Conservation (phyloP, 2,888 invertebrate genomes). For the Pemphredon lugubris region DNA sequence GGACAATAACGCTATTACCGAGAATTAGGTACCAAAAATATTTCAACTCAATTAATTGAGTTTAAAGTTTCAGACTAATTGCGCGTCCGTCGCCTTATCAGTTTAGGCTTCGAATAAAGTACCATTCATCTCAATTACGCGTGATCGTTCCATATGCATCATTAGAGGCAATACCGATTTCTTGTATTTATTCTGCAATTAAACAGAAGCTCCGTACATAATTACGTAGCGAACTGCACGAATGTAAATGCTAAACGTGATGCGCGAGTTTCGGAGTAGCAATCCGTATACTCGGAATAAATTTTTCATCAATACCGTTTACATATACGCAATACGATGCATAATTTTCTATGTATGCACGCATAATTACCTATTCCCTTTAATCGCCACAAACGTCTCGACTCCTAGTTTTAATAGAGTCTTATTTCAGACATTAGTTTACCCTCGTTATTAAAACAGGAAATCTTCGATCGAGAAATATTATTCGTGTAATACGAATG, state of each 20-base stretch:
- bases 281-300: no score
- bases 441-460: not conserved
- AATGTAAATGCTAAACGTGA: not conserved
- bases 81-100: conserved; percentile 5
- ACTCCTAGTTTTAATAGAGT: no score
- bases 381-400: no score
- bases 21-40: no score
- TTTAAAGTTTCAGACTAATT: conserved; percentile 14
- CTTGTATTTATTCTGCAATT: not conserved
- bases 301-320: no score
- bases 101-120: conserved; percentile 6
- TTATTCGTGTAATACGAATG: conserved; percentile 18
- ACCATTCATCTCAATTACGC: conserved; percentile 27
- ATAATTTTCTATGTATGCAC: no score
- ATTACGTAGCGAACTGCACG: not conserved
- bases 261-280: not conserved
- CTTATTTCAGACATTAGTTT: no score
- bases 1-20: no score
- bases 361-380: no score
- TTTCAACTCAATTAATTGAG: not conserved
- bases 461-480: conserved; percentile 8
- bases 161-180: conserved; percentile 11
- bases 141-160: conserved; percentile 12
- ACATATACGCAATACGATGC: no score
- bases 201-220: conserved; percentile 7